These are phyloP conservation scores for Pteromalus puparum DNA, from an alignment of 1,140 invertebrate species.

Conservation along the genomic window DNA sequence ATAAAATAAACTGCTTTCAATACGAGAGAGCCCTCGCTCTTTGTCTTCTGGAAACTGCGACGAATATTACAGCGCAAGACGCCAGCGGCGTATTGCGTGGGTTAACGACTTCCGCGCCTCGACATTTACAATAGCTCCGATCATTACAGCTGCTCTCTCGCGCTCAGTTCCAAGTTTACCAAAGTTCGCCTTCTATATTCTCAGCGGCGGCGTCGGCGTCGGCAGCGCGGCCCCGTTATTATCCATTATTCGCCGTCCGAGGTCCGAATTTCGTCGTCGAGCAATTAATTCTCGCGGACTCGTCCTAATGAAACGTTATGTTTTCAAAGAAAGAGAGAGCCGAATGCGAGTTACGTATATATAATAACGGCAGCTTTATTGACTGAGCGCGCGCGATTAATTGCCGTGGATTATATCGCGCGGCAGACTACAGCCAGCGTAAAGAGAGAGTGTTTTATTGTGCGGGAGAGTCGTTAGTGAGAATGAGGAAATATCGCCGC, in stretches of 20 bases:
- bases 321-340: not conserved
- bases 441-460: not conserved
- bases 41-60: not conserved
- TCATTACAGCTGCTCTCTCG: constrained; percentile 24
- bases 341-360: not conserved
- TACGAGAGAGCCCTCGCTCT: too few species aligned
- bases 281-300: constrained; percentile 44
- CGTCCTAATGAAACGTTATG: constrained; percentile 42
- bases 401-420: constrained; percentile 22
- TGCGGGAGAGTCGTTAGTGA: not conserved
- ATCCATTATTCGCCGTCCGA: constrained; percentile 45
- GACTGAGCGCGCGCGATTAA: constrained; percentile 27
- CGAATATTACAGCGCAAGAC: too few species aligned
- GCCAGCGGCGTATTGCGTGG: constrained; percentile 20
- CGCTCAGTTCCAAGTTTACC: constrained; percentile 30
- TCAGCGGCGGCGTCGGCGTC: not conserved
- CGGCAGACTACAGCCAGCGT: not conserved
- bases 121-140: constrained; percentile 41
- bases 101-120: constrained; percentile 37
- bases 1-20: too few species aligned
- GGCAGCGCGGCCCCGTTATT: constrained; percentile 31
- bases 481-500: not conserved
- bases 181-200: constrained; percentile 35
- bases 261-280: constrained; percentile 33
- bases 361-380: constrained; percentile 9